phyloP scores from a whole-genome alignment of 2,888 invertebrate species.

The Myathropa florea region DNA sequence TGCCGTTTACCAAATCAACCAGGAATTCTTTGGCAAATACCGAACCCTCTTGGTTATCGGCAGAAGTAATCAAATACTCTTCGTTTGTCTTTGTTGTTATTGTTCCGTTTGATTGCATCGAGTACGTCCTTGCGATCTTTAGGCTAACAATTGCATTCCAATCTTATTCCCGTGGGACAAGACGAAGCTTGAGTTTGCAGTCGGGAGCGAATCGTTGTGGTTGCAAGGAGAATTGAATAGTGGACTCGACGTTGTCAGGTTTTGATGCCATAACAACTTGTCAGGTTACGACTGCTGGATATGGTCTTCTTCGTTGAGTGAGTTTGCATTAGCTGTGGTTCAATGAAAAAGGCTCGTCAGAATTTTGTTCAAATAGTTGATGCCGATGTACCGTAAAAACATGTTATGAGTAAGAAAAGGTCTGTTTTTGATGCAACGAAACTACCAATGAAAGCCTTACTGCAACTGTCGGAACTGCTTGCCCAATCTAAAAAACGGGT shows the following conservation, averaged over 20 bases:
- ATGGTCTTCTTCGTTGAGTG: no score
- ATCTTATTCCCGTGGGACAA: not conserved
- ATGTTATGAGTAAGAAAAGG: no score
- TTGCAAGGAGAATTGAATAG: not conserved
- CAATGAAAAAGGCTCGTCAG: no score
- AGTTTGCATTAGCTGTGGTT: no score
- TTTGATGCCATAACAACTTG: no score
- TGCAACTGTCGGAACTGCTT: no score
- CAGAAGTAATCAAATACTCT: not conserved
- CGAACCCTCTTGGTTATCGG: not conserved
- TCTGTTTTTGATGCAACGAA: no score
- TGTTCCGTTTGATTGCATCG: not conserved
- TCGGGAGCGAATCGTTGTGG: conserved; percentile 39
- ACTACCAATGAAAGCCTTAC: no score
- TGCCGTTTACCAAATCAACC: not conserved
- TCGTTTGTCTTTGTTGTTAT: not conserved
- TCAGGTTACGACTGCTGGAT: not conserved
- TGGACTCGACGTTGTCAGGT: not conserved
- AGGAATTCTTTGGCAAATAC: not conserved
- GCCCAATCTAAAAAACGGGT: no score
- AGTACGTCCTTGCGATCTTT: not conserved
- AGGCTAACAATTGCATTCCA: not conserved
- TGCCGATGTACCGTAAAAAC: no score
- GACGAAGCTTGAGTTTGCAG: not conserved
- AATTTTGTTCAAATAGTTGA: no score